Evolutionary conservation across 2,113 vertebrate species (phyloP), one percentile per base, ranked within the genome.

Genomic region (Rana temporaria): DNA sequence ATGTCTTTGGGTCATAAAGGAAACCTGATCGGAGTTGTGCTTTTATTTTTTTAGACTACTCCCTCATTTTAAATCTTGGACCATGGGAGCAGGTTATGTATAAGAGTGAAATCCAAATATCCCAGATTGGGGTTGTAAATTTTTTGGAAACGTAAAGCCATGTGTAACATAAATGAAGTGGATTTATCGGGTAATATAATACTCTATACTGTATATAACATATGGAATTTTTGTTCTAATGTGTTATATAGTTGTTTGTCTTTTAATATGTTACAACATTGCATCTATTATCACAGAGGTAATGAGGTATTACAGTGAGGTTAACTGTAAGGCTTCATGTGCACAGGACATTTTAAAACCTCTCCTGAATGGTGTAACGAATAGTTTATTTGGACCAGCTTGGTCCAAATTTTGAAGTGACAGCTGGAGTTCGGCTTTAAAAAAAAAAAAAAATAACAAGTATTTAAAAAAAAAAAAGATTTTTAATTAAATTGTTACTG

Each of bases 21-120:
- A 70, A 70, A 70, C 67, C 16, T 52, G 34, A 79, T n/a, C 24
- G 6, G 48, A 32, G n/a, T 67, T 30, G n/a, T 65, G 65, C 53
- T 57, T 34, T 55, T 34, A 30, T 68, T 19, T 57, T 34, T 32
- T 65, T 53, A 53, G 34, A 68, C 77, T 79, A 79, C 77, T 42
- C 64, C 77, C 77, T 79, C 53, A 52, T 70, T 80, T 48, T 70
- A 80, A 70, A 70, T 80, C 66, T 80, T 80, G 66, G 78, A 69
- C 20, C 34, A 38, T 70, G 67, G 55, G 59, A 59, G 32, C 78
- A 79, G 38, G 78, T 79, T 69, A 69, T 55, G 42, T 79, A 60
- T 34, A 34, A 22, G 55, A 56, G 38, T 59, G 53, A 69, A 74
- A 32, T 57, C 53, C 34, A 34, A 69, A 69, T 69, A 57, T 80